phyloP scores from a whole-genome alignment of 2,797 vertebrate genomes.

The Intellagama lesueurii region DNA sequence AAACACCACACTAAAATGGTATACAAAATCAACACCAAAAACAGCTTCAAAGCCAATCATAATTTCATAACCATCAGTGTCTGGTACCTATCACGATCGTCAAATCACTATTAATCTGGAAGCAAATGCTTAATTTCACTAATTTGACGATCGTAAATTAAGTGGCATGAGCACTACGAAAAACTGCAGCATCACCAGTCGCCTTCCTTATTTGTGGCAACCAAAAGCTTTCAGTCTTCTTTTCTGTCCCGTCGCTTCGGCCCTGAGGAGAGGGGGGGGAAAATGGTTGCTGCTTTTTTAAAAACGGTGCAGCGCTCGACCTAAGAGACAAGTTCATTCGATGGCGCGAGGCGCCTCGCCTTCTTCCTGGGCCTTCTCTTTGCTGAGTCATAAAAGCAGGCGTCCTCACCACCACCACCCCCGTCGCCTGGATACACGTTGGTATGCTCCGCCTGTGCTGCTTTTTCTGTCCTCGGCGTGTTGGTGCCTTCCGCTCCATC shows the following conservation, averaged over 20 bases:
- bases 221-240: neutral
- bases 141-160: neutral
- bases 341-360: neutral
- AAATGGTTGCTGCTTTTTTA: too few relatives aligned
- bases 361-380: neutral
- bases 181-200: neutral
- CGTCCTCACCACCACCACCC: neutral
- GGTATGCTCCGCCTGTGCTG: neutral
- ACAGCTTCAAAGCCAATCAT: too few relatives aligned
- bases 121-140: neutral
- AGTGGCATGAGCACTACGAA: neutral
- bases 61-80: too few relatives aligned
- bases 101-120: neutral
- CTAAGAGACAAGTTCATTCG: neutral
- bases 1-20: too few relatives aligned
- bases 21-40: too few relatives aligned
- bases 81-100: neutral
- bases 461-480: neutral
- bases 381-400: constrained; percentile 35
- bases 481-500: neutral
- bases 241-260: neutral
- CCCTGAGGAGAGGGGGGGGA: neutral
- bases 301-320: rapidly evolving
- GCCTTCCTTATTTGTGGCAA: neutral
- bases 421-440: neutral